Evolutionary conservation across 2,888 invertebrate species (phyloP).

Genomic region (Teleogryllus oceanicus): DNA sequence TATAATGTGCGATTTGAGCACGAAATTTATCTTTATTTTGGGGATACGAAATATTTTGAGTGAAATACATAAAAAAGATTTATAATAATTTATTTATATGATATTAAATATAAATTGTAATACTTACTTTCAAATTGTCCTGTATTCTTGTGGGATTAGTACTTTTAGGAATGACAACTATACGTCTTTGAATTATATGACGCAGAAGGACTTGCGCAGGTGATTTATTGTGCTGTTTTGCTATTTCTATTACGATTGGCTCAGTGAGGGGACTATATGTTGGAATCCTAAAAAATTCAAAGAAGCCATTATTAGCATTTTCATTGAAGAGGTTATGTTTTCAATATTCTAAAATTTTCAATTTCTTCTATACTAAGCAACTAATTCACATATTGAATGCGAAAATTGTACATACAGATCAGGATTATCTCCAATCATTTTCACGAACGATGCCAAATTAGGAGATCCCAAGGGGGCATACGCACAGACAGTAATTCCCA

Average conservation of each 20-base stretch:
- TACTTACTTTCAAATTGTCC: conserved; percentile 65
- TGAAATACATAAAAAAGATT: too few species aligned
- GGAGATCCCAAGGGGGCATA: conserved; percentile 41
- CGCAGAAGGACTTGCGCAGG: conserved; percentile 74
- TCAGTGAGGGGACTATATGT: conserved; percentile 37
- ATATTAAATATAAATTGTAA: not conserved
- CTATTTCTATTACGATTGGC: conserved; percentile 38
- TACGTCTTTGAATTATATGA: conserved; percentile 66
- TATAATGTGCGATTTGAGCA: too few species aligned
- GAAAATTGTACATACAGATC: not conserved
- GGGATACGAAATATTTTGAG: too few species aligned
- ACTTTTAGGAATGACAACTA: conserved; percentile 81
- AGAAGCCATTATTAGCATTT: not conserved
- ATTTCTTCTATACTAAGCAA: too few species aligned
- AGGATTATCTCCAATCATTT: conserved; percentile 26
- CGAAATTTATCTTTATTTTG: too few species aligned
- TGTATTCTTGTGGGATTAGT: conserved; percentile 66
- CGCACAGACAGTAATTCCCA: conserved; percentile 43
- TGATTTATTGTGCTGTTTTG: conserved; percentile 58
- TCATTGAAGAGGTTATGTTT: too few species aligned
- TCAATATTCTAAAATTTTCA: too few species aligned
- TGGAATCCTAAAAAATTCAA: conserved; percentile 25
- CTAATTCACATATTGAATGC: not conserved
- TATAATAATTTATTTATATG: too few species aligned
- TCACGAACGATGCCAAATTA: conserved; percentile 34